Evolutionary conservation across 2,797 vertebrate species (phyloP).

Genomic region (Hybognathus amarus): DNA sequence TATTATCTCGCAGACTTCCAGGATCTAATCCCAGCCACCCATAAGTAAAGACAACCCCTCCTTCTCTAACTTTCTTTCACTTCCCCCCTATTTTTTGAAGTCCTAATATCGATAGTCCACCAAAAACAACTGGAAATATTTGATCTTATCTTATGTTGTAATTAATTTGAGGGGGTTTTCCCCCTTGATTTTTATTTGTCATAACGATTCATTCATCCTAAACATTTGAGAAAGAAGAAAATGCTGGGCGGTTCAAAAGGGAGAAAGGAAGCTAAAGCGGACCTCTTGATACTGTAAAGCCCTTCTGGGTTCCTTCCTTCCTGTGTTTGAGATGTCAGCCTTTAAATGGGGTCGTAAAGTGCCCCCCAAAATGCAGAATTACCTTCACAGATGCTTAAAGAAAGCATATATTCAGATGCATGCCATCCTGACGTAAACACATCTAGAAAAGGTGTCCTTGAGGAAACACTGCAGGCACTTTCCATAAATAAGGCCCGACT

Average conservation of each 20-base stretch:
- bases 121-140: neutral
- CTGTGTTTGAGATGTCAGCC: constrained; percentile 81
- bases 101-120: neutral
- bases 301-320: constrained; percentile 82
- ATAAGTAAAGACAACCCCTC: constrained; percentile 62
- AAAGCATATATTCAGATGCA: constrained; percentile 68
- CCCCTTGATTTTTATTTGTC: too few relatives aligned
- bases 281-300: constrained; percentile 75
- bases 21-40: constrained; percentile 74
- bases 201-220: neutral
- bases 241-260: constrained; percentile 54
- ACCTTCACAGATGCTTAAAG: constrained; percentile 80
- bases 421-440: constrained; percentile 65
- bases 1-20: constrained; percentile 80
- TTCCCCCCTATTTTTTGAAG: neutral
- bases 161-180: neutral
- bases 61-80: constrained; percentile 3
- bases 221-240: neutral
- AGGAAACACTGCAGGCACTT: constrained; percentile 12
- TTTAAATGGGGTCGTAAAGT: constrained; percentile 82
- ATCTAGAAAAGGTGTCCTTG: constrained; percentile 56
- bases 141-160: neutral
- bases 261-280: constrained; percentile 60
- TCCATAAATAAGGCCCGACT: neutral
- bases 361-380: constrained; percentile 73